phyloP scores from a whole-genome alignment of 2,888 invertebrate species.

The Rosalia funebris region DNA sequence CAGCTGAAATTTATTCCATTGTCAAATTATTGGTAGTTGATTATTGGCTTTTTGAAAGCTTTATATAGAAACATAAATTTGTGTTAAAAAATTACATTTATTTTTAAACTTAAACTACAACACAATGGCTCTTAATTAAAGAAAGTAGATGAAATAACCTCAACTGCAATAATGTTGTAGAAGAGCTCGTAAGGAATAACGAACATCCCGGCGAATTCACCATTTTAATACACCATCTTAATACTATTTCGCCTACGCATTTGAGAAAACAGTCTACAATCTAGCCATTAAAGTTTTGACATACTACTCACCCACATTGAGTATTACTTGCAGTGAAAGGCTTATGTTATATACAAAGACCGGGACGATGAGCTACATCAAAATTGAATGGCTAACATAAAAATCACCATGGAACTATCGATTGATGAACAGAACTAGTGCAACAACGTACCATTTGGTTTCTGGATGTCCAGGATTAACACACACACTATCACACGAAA shows the following conservation, averaged over 20 bases:
- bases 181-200: no score
- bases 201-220: not conserved
- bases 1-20: no score
- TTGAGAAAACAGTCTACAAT: no score
- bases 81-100: no score
- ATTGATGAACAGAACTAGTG: constrained; percentile 4
- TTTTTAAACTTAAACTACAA: no score
- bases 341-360: constrained; percentile 11
- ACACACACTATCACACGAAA: constrained; percentile 14
- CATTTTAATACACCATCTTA: not conserved
- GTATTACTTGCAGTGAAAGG: no score
- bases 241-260: not conserved
- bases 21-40: no score
- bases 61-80: no score
- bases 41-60: no score
- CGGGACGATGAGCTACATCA: not conserved
- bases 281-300: not conserved
- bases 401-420: constrained; percentile 6
- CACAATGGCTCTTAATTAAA: no score
- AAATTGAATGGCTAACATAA: not conserved
- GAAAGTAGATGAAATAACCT: no score
- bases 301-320: not conserved
- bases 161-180: no score
- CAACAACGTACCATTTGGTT: constrained; percentile 8
- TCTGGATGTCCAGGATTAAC: not conserved